phyloP scores from a whole-genome alignment of 1,140 invertebrate genomes.

The Apis dorsata region DNA sequence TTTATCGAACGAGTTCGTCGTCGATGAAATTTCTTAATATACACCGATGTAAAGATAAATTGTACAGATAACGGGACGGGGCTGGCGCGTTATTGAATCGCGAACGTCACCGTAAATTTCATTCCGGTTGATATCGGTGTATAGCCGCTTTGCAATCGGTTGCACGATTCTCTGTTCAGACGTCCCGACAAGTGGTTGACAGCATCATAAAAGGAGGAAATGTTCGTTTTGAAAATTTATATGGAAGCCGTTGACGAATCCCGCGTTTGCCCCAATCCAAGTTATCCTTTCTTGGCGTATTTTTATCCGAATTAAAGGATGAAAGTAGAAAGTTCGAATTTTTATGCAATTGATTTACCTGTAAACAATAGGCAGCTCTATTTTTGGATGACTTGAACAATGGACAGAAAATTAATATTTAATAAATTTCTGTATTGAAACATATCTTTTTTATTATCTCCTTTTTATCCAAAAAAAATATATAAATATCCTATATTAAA shows the following conservation, averaged over 20 bases:
- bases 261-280: too few relatives aligned
- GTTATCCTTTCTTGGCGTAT: background rate
- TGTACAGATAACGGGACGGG: conserved; percentile 20
- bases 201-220: background rate
- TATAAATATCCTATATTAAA: too few relatives aligned
- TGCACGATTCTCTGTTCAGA: background rate
- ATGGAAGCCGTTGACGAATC: background rate
- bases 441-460: too few relatives aligned
- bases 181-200: background rate
- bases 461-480: too few relatives aligned
- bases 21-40: conserved; percentile 45
- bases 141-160: background rate
- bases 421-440: too few relatives aligned
- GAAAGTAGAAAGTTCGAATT: too few relatives aligned
- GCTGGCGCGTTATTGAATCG: background rate
- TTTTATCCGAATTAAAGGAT: background rate
- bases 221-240: background rate
- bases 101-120: background rate
- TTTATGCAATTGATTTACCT: too few relatives aligned
- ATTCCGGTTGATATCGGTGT: background rate
- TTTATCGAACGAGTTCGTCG: conserved; percentile 38
- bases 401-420: too few relatives aligned
- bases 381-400: too few relatives aligned
- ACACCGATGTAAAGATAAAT: conserved; percentile 34
- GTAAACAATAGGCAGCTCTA: too few relatives aligned